These are phyloP conservation scores for Heptranchias perlo DNA, from an alignment of 2,113 vertebrate species.

Conservation along the genomic window DNA sequence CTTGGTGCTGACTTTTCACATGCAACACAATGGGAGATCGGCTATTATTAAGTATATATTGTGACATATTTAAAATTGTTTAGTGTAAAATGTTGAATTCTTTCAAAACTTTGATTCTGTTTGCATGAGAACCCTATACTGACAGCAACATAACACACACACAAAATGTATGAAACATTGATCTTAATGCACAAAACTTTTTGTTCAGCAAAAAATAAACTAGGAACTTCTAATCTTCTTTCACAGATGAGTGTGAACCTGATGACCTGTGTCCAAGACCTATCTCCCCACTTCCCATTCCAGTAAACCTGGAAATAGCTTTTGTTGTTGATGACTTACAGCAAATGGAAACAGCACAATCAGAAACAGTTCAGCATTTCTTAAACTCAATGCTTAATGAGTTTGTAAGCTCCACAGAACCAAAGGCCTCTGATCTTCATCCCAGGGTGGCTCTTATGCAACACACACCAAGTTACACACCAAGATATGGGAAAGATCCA, in stretches of 20 bases:
- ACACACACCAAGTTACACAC: slow-evolving; percentile 42
- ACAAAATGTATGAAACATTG: background rate
- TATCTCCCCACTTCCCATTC: background rate
- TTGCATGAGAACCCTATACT: no score
- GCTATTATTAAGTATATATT: background rate
- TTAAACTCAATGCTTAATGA: slow-evolving; percentile 48
- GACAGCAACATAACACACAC: background rate
- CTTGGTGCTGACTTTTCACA: background rate
- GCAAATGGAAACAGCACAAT: slow-evolving; percentile 44
- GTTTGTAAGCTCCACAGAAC: slow-evolving; percentile 47
- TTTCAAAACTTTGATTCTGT: background rate
- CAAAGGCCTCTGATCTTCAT: slow-evolving; percentile 43
- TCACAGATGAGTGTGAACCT: slow-evolving; percentile 51
- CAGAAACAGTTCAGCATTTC: slow-evolving; percentile 49
- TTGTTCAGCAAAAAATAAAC: slow-evolving; percentile 26
- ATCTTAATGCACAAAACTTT: no score
- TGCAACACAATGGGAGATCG: background rate
- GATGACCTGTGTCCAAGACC: slow-evolving; percentile 44
- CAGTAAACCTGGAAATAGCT: slow-evolving; percentile 46
- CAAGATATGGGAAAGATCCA: slow-evolving; percentile 39
- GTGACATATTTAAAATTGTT: background rate
- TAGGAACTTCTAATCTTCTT: slow-evolving; percentile 35
- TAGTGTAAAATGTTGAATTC: background rate
- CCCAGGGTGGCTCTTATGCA: slow-evolving; percentile 56
- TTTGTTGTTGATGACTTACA: slow-evolving; percentile 54